Percentiles rank a stretch among this genome's conserved stretches.
Conservation (phyloP, 2,797 vertebrate species). For the Poeciliopsis infans region DNA sequence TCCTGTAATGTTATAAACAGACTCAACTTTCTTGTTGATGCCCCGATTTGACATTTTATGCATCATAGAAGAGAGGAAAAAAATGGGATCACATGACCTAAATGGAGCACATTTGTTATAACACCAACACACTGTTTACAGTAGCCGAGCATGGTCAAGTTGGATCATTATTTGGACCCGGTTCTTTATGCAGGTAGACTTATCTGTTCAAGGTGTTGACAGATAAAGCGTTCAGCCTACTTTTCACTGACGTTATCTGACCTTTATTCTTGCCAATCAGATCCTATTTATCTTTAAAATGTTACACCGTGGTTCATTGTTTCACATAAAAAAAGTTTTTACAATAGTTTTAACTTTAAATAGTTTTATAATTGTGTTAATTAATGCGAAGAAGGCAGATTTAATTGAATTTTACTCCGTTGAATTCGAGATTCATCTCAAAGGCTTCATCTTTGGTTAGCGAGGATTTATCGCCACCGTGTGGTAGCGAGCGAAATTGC, state of each 20-base stretch:
- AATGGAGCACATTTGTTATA: not conserved
- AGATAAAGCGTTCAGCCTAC: not conserved
- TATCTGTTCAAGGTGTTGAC: not conserved
- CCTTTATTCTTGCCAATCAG: not conserved
- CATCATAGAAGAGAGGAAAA: not conserved
- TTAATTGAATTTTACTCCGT: slow-evolving; percentile 16
- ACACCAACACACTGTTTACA: not conserved
- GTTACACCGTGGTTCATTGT: not conserved
- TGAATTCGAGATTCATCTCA: not conserved
- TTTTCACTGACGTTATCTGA: not conserved
- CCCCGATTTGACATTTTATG: not conserved
- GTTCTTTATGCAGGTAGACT: not conserved
- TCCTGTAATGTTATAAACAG: not conserved
- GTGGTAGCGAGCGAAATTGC: slow-evolving; percentile 38
- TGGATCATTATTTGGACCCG: not conserved
- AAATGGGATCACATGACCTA: not conserved
- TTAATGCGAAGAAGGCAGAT: not conserved
- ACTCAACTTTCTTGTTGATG: not conserved
- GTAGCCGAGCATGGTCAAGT: not conserved
- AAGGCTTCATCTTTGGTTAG: not conserved
- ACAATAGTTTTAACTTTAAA: slow-evolving; percentile 1
- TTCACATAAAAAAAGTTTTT: not conserved
- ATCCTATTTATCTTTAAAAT: not conserved
- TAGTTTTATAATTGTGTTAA: slow-evolving; percentile 9
- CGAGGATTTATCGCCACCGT: slow-evolving; percentile 50